Conservation (phyloP, 2,888 invertebrate species). For the Epicampocera succincta region DNA sequence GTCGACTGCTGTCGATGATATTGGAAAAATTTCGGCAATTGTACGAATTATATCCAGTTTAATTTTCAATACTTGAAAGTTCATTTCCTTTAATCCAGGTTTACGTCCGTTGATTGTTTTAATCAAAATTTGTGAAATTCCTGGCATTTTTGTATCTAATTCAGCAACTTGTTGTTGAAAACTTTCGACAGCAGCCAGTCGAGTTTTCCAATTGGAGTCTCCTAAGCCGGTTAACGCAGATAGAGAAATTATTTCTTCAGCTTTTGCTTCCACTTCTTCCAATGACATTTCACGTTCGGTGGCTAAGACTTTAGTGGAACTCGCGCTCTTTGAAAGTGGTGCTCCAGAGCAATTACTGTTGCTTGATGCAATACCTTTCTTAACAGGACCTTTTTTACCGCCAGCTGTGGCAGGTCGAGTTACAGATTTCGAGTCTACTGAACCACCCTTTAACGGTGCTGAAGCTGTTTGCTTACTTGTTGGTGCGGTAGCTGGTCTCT, state of each 20-base stretch:
- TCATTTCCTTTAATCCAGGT: constrained; percentile 93
- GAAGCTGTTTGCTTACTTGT: constrained; percentile 76
- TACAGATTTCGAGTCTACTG: constrained; percentile 77
- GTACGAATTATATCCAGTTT: constrained; percentile 90
- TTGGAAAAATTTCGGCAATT: constrained; percentile 88
- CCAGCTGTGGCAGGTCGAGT: constrained; percentile 78
- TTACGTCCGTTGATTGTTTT: constrained; percentile 89
- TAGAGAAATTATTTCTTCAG: constrained; percentile 85
- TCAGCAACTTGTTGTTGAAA: constrained; percentile 85
- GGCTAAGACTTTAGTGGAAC: constrained; percentile 78
- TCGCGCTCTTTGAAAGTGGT: constrained; percentile 77
- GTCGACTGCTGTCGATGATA: constrained; percentile 88
- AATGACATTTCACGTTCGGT: constrained; percentile 86
- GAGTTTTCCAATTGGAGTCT: constrained; percentile 93
- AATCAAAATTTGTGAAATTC: constrained; percentile 88
- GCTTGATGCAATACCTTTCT: constrained; percentile 52
- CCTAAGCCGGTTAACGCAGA: constrained; percentile 86
- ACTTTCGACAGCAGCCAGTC: constrained; percentile 89
- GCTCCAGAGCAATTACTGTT: constrained; percentile 63
- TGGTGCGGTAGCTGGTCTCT: constrained; percentile 80
- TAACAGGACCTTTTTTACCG: constrained; percentile 69
- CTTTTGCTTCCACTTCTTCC: constrained; percentile 90
- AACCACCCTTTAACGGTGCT: constrained; percentile 76
- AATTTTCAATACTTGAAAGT: constrained; percentile 94
- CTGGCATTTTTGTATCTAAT: constrained; percentile 85